phyloP scores from a whole-genome alignment of 2,888 invertebrate genomes.

The Cryptops parisi region DNA sequence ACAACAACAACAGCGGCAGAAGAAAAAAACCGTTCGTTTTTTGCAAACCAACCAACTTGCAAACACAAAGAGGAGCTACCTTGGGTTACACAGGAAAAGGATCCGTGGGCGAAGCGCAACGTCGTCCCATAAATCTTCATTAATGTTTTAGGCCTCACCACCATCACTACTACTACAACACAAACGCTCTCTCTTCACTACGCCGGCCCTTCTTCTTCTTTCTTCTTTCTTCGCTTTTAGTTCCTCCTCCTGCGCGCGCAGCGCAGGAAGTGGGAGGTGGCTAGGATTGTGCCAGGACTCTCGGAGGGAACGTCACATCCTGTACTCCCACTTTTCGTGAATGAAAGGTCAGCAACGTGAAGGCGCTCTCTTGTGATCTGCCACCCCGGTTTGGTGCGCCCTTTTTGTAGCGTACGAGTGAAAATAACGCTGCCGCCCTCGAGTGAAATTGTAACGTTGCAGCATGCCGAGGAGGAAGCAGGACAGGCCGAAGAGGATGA shows the following conservation, averaged over 20 bases:
- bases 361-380: slow-evolving; percentile 20
- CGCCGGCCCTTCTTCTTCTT: too few relatives aligned
- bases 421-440: slow-evolving; percentile 18
- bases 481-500: slow-evolving; percentile 41
- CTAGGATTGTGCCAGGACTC: slow-evolving; percentile 1
- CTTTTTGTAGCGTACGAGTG: slow-evolving; percentile 19
- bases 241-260: too few relatives aligned
- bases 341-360: slow-evolving; percentile 22
- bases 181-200: too few relatives aligned
- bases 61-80: too few relatives aligned
- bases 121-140: slow-evolving; percentile 14
- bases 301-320: slow-evolving; percentile 18
- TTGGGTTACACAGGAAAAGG: too few relatives aligned
- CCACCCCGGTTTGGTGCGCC: slow-evolving; percentile 18
- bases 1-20: background rate
- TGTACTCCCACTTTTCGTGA: slow-evolving; percentile 20
- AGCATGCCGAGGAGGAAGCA: slow-evolving; percentile 40
- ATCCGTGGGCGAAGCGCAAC: background rate
- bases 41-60: too few relatives aligned
- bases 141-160: slow-evolving; percentile 11
- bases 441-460: slow-evolving; percentile 13
- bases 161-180: too few relatives aligned
- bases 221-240: too few relatives aligned
- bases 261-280: slow-evolving; percentile 9
- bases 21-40: too few relatives aligned